Evolutionary conservation across 2,888 invertebrate species (phyloP).

Genomic region (Eugnorisma glareosa): DNA sequence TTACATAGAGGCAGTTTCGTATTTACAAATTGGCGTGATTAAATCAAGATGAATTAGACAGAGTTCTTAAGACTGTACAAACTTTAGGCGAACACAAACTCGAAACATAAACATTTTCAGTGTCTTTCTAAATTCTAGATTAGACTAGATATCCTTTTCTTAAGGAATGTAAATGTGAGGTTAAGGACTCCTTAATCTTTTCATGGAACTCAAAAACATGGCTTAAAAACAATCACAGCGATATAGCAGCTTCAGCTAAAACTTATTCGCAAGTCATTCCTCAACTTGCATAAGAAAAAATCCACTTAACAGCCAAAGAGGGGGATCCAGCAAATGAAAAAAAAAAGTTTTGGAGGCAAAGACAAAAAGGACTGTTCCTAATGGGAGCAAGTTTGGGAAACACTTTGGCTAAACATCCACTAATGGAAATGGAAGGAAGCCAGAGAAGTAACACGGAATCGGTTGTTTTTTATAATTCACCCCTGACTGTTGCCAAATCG

Average conservation of each 20-base stretch:
- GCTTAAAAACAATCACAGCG: constrained; percentile 7
- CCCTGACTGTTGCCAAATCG: constrained; percentile 83
- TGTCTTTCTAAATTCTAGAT: neutral
- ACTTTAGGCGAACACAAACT: neutral
- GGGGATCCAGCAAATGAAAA: constrained; percentile 77
- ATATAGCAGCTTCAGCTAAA: neutral
- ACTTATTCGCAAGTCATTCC: constrained; percentile 51
- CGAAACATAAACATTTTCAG: neutral
- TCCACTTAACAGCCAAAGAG: constrained; percentile 80
- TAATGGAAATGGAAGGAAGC: constrained; percentile 90
- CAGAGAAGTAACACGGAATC: constrained; percentile 79
- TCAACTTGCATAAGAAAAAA: constrained; percentile 79
- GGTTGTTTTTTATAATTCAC: constrained; percentile 81
- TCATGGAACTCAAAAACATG: neutral
- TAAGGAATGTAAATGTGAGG: neutral
- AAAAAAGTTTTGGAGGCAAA: constrained; percentile 83
- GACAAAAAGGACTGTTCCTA: constrained; percentile 86
- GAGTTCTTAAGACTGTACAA: neutral
- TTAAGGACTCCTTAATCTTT: neutral
- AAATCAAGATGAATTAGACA: neutral
- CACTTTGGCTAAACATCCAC: constrained; percentile 90
- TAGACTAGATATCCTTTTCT: neutral
- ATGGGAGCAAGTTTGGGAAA: constrained; percentile 89
- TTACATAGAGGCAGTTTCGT: neutral
- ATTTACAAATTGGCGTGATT: neutral